Base-by-base conservation (phyloP, 2,888 invertebrate genomes). In the Drosophila austrosaltans region DNA sequence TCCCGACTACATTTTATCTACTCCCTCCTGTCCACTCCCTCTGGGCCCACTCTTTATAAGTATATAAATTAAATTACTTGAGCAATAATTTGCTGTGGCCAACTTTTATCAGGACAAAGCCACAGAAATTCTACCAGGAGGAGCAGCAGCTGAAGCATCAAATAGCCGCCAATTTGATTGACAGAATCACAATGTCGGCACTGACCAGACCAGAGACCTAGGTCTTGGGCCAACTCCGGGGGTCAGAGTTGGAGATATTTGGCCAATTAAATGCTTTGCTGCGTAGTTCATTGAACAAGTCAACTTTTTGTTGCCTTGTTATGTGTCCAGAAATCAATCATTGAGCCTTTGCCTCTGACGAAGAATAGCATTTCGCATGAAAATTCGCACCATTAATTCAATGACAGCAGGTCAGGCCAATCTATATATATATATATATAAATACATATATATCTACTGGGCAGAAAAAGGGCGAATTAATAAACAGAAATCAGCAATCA, bases 301-400 rank as follows among this genome's bases (percentile, higher is more conserved):
- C 82, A 73, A 69, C 69, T 61, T 71, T 56, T 65, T 76, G 61
- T 48, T 66, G 56, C 65, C 42, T 65, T 53, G 53, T 56, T 48
- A 60, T 71, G 67, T 58, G 67, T 58, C 57, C 83, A 81, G 72
- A 72, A 78, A 88, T 86, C 89, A 88, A 83, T 88, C 89, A 83
- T 57, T 39, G 61, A 53, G 39, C 39, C 60, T 16, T 16, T 16
- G 32, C 54, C 54, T 20, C 48, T 22, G 63, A 54, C 16, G 64
- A 56, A 59, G 66, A 54, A 53, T 60, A 68, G 66, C 53, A 63
- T 72, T 81, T 87, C 84, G 72, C 82, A 89, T 81, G 82, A 78
- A 89, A 89, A 84, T 83, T 89, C 89, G 75, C 76, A 84, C 79
- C 89, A 87, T 89, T 84, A 76, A 84, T 78, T 78, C 79, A 83